phyloP scores from a whole-genome alignment of 2,113 vertebrate genomes.

The Ibidorhyncha struthersii region DNA sequence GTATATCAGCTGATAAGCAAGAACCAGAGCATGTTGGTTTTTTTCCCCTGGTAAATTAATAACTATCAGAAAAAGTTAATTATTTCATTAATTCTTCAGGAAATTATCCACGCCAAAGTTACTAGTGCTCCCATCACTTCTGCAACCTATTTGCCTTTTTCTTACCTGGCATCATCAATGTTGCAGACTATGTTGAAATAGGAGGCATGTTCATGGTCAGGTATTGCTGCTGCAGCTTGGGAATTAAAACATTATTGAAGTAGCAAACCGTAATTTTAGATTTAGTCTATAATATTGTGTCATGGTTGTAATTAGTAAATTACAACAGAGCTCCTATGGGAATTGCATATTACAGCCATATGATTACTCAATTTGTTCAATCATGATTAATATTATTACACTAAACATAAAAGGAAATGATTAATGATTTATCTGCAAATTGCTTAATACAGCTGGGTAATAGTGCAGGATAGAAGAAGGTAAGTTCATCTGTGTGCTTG shows the following conservation, averaged over 20 bases:
- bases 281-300: not conserved
- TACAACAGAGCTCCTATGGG: constrained; percentile 1
- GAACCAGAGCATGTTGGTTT: not conserved
- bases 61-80: not conserved
- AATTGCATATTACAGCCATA: not conserved
- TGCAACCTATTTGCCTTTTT: not conserved
- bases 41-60: not conserved
- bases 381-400: constrained; percentile 22
- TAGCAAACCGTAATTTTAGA: not conserved
- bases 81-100: not conserved
- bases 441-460: not conserved
- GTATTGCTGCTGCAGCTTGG: not conserved
- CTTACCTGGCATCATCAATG: not conserved
- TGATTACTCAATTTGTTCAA: constrained; percentile 11
- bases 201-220: not conserved
- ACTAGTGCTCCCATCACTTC: not conserved
- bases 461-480: not conserved
- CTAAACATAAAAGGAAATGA: not conserved
- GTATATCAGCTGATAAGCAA: not conserved
- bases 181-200: not conserved
- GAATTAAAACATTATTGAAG: not conserved
- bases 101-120: not conserved
- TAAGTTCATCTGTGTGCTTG: not conserved
- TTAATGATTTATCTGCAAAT: constrained; percentile 21
- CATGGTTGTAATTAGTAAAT: constrained; percentile 35